phyloP scores from a whole-genome alignment of 2,797 vertebrate species.

The Hippopotamyrus pictus region DNA sequence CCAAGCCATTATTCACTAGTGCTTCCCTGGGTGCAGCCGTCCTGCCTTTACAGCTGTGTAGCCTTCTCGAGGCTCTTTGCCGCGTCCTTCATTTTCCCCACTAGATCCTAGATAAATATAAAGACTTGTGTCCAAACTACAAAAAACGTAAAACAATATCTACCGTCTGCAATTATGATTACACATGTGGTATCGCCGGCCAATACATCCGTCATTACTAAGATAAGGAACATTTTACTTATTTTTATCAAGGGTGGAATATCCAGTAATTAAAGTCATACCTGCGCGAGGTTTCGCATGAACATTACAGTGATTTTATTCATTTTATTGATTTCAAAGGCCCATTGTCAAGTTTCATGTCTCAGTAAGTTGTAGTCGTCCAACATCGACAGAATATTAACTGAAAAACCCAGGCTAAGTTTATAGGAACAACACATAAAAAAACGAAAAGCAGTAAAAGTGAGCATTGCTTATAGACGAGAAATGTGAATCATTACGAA shows the following conservation, averaged over 20 bases:
- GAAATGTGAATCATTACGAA: not conserved
- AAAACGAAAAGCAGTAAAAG: not conserved
- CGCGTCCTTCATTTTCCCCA: conserved; percentile 91
- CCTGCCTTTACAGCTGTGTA: conserved; percentile 71
- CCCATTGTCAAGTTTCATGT: not conserved
- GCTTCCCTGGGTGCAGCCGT: not conserved
- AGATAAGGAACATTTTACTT: not conserved
- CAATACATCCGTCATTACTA: not conserved
- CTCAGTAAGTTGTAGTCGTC: not conserved
- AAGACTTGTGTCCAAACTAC: not conserved
- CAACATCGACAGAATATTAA: not conserved
- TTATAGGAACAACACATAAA: not conserved
- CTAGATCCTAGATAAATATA: conserved; percentile 75
- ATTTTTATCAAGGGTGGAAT: not conserved
- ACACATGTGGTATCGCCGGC: not conserved
- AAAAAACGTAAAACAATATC: not conserved
- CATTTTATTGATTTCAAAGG: not conserved
- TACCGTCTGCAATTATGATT: not conserved
- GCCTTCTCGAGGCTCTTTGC: conserved; percentile 85
- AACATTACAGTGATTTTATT: not conserved
- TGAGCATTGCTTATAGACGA: not conserved
- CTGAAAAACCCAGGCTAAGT: not conserved
- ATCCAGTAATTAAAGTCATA: not conserved
- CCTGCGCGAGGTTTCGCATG: not conserved
- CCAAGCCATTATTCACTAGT: conserved; percentile 29